Conservation (phyloP, 2,888 invertebrate genomes). For the Villa cingulata region DNA sequence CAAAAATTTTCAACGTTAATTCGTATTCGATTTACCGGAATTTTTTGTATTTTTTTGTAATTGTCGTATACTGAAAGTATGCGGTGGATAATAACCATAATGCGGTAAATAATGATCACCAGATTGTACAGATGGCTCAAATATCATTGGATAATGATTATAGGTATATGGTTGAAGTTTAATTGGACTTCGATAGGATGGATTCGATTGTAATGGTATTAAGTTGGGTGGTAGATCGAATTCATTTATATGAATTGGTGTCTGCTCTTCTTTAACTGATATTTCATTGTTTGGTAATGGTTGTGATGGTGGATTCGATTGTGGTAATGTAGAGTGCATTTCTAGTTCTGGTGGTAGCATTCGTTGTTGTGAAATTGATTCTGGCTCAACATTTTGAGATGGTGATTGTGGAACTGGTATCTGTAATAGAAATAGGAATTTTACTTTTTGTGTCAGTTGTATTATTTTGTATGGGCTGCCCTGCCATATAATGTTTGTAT, state of each 20-base stretch:
- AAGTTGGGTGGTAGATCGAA: slow-evolving; percentile 48
- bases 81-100: slow-evolving; percentile 27
- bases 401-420: slow-evolving; percentile 12
- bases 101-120: slow-evolving; percentile 30
- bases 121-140: slow-evolving; percentile 21
- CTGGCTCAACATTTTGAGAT: neutral
- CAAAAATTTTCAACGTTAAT: no score
- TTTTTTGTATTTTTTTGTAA: slow-evolving; percentile 9
- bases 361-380: slow-evolving; percentile 18
- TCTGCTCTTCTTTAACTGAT: slow-evolving; percentile 19
- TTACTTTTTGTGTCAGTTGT: no score
- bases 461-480: no score
- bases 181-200: slow-evolving; percentile 15
- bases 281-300: no score
- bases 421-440: no score
- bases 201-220: slow-evolving; percentile 35
- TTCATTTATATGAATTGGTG: slow-evolving; percentile 38
- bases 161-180: slow-evolving; percentile 30
- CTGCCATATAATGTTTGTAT: no score
- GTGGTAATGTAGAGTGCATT: slow-evolving; percentile 7
- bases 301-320: no score
- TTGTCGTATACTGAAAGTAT: slow-evolving; percentile 19
- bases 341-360: slow-evolving; percentile 2
- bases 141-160: slow-evolving; percentile 29
- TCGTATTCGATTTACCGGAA: slow-evolving; percentile 3